These are phyloP conservation scores for Agrotis exclamationis DNA, from an alignment of 2,888 invertebrate genomes.

Conservation along the genomic window DNA sequence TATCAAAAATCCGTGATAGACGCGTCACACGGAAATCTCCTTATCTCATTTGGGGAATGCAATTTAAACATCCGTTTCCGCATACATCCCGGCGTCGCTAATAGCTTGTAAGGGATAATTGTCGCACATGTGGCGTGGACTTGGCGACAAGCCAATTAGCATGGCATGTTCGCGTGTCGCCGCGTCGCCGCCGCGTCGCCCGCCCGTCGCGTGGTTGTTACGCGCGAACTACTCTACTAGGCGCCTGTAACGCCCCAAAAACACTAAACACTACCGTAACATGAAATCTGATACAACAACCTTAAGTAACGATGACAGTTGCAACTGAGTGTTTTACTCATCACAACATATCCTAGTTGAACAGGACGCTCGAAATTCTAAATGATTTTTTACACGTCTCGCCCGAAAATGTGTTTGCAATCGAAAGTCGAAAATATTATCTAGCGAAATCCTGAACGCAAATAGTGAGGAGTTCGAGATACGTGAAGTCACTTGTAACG, in stretches of 20 bases:
- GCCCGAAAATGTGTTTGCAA: conserved; percentile 68
- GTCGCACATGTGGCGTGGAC: conserved; percentile 87
- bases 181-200: conserved; percentile 72
- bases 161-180: conserved; percentile 78
- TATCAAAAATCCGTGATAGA: conserved; percentile 54
- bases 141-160: conserved; percentile 91
- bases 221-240: conserved; percentile 49
- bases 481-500: conserved; percentile 86
- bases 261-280: conserved; percentile 65
- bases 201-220: conserved; percentile 70
- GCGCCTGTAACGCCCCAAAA: conserved; percentile 65
- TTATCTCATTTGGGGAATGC: conserved; percentile 87
- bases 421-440: conserved; percentile 77
- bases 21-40: conserved; percentile 76
- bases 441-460: conserved; percentile 85
- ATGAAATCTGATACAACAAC: conserved; percentile 75
- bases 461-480: conserved; percentile 80
- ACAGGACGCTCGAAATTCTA: conserved; percentile 49
- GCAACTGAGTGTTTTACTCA: conserved; percentile 45
- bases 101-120: conserved; percentile 90
- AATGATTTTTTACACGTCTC: conserved; percentile 66
- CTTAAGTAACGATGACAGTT: conserved; percentile 70
- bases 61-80: conserved; percentile 91
- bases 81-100: conserved; percentile 84
- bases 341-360: conserved; percentile 44